These are phyloP conservation scores for Dusona sp. DNA, from an alignment of 2,888 invertebrate genomes.

Conservation along the genomic window DNA sequence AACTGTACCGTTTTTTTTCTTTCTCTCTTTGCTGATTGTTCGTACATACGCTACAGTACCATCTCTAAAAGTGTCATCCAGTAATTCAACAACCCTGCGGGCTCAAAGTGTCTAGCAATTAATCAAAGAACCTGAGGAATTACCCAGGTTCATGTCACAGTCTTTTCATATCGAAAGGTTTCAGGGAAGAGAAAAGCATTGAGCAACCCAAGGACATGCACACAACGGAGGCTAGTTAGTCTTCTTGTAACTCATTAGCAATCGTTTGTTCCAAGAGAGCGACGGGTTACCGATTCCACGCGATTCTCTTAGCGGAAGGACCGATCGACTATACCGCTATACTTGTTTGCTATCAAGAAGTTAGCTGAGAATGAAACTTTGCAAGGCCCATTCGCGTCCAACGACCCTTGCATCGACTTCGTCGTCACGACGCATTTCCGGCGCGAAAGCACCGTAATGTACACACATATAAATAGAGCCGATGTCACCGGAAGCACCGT, in stretches of 20 bases:
- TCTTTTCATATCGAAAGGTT: background rate
- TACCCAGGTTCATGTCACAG: background rate
- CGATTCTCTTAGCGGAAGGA: conserved; percentile 68
- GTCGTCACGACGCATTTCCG: conserved; percentile 59
- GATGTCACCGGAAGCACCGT: conserved; percentile 32
- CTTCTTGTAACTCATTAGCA: conserved; percentile 73
- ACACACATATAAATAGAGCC: background rate
- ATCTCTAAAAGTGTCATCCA: background rate
- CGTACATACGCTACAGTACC: background rate
- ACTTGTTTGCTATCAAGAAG: conserved; percentile 34
- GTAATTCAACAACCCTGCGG: conserved; percentile 11
- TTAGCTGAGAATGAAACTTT: conserved; percentile 20
- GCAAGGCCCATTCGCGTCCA: conserved; percentile 37
- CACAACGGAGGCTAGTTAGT: conserved; percentile 63
- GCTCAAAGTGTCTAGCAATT: conserved; percentile 20
- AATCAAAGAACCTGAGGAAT: conserved; percentile 31
- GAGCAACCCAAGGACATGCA: conserved; percentile 22
- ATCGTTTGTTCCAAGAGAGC: conserved; percentile 66
- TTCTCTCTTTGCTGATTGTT: background rate
- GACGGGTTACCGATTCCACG: conserved; percentile 43
- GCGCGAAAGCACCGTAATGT: conserved; percentile 30
- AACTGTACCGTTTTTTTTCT: background rate
- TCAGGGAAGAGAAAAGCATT: background rate
- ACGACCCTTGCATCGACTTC: conserved; percentile 46
- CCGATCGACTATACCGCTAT: conserved; percentile 70